These are phyloP conservation scores for Lophura nycthemera DNA, from an alignment of 2,113 vertebrate genomes.

Conservation along the genomic window DNA sequence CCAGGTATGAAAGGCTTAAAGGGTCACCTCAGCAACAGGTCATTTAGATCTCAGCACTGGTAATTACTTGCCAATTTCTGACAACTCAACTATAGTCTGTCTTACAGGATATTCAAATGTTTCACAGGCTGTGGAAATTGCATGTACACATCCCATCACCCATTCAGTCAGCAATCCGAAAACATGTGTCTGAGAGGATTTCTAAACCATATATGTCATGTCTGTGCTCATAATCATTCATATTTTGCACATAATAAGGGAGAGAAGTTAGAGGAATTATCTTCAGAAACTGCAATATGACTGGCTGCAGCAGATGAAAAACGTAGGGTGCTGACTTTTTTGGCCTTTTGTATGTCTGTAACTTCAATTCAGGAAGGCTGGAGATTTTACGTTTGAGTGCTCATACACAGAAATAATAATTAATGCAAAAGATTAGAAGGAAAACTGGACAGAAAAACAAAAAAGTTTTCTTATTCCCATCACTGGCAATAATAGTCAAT, in stretches of 20 bases:
- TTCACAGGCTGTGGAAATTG: neutral
- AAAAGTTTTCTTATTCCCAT: neutral
- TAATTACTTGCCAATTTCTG: neutral
- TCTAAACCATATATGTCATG: neutral
- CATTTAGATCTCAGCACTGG: neutral
- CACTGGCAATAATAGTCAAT: neutral
- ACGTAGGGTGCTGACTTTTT: neutral
- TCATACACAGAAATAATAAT: neutral
- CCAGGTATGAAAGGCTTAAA: fast-evolving
- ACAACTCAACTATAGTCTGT: neutral
- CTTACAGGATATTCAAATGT: neutral
- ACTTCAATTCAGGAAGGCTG: neutral
- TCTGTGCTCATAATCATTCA: neutral
- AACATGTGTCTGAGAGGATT: neutral
- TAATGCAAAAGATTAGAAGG: neutral
- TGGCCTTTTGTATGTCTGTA: neutral
- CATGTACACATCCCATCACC: neutral
- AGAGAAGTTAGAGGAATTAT: neutral
- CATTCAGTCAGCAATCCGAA: neutral
- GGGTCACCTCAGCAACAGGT: neutral
- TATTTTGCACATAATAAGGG: neutral
- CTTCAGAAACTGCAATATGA: neutral
- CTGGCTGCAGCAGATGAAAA: neutral
- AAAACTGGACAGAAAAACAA: neutral
- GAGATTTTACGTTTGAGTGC: neutral